A percentile compares a stretch with the other conserved stretches of the same genome.
phyloP scores from a whole-genome alignment of 92 coral and sea anemone species.

The Parazoanthus darwini region DNA sequence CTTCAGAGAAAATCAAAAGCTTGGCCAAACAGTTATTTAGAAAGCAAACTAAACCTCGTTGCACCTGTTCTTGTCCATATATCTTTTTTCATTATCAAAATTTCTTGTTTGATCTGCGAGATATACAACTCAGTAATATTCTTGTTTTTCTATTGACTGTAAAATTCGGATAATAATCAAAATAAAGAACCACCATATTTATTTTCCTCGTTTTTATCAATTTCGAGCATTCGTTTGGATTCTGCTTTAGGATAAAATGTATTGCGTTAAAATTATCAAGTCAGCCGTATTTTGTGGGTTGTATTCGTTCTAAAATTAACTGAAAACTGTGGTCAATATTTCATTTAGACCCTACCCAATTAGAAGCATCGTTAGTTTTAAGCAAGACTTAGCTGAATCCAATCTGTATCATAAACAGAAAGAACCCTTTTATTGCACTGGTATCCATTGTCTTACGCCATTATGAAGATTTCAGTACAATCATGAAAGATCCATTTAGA shows the following conservation, averaged over 20 bases:
- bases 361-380: background rate
- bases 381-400: background rate
- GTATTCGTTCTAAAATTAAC: background rate
- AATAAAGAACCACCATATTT: too few species aligned
- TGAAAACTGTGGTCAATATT: background rate
- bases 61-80: background rate
- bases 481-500: background rate
- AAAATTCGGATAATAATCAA: background rate
- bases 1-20: background rate
- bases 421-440: background rate
- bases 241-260: background rate
- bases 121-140: background rate
- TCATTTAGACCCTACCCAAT: background rate
- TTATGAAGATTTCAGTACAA: background rate
- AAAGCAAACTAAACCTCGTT: background rate
- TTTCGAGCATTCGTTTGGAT: background rate
- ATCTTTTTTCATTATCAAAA: background rate
- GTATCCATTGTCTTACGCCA: background rate
- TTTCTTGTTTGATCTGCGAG: background rate
- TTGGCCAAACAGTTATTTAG: background rate
- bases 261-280: background rate
- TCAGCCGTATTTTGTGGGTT: background rate
- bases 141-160: background rate
- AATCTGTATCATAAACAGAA: background rate
- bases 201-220: too few species aligned